phyloP scores from a whole-genome alignment of 2,797 vertebrate species.

The Hypotaenidia philippensis region DNA sequence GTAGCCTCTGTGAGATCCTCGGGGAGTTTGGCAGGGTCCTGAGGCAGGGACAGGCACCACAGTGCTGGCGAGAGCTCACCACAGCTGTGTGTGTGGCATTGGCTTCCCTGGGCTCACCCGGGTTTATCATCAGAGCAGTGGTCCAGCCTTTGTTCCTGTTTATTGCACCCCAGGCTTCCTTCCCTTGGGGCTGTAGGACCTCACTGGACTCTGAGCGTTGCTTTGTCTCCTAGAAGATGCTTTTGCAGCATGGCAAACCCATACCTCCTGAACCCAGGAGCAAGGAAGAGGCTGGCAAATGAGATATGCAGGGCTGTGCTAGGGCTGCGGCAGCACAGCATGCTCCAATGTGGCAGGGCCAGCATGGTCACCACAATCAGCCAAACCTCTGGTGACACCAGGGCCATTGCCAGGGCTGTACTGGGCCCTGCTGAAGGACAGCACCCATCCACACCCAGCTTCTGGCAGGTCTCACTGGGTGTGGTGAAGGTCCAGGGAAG shows the following conservation, averaged over 20 bases:
- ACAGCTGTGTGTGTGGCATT: background rate
- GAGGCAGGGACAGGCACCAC: background rate
- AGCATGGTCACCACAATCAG: background rate
- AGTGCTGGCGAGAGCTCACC: background rate
- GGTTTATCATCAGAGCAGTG: background rate
- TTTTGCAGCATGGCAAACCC: background rate
- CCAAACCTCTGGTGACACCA: background rate
- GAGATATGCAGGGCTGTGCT: background rate
- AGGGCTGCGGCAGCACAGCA: too few species aligned
- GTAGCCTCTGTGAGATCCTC: background rate
- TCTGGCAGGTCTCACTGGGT: too few species aligned
- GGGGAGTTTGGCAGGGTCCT: background rate
- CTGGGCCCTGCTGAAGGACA: background rate
- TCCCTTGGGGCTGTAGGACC: background rate
- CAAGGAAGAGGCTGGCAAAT: background rate
- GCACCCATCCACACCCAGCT: too few species aligned
- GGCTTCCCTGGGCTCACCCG: background rate
- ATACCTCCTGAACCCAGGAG: accelerated
- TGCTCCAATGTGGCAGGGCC: too few species aligned
- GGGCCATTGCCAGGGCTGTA: accelerated
- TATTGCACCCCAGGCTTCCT: background rate
- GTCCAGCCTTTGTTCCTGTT: background rate
- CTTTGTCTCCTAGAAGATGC: background rate
- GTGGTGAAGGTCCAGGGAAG: background rate
- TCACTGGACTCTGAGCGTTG: accelerated